These are phyloP conservation scores for Eustalomyia histrio DNA, from an alignment of 2,888 invertebrate genomes.

Conservation along the genomic window DNA sequence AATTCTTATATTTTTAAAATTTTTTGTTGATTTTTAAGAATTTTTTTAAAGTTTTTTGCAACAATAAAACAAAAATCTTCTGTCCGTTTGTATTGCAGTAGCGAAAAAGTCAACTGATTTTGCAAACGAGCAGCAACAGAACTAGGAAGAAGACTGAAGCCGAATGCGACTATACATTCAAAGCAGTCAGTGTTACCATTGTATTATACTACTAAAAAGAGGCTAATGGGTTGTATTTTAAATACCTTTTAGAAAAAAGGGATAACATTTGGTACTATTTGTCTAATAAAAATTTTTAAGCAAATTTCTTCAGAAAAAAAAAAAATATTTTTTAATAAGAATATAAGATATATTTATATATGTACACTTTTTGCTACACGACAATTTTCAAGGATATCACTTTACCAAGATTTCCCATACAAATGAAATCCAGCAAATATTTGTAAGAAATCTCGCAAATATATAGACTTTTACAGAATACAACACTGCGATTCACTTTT, in stretches of 20 bases:
- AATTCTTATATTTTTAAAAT: conserved; percentile 72
- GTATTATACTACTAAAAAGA: neutral
- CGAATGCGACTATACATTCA: conserved; percentile 69
- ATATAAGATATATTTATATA: too few relatives aligned
- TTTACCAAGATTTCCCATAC: too few relatives aligned
- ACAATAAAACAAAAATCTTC: conserved; percentile 76
- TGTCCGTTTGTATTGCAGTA: conserved; percentile 75
- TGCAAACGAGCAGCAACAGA: conserved; percentile 77
- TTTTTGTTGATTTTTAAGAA: conserved; percentile 72
- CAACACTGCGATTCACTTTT: too few relatives aligned
- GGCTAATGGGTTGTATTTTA: conserved; percentile 10
- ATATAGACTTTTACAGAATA: too few relatives aligned
- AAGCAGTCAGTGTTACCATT: conserved; percentile 56
- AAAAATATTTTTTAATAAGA: too few relatives aligned
- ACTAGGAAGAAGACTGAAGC: conserved; percentile 76
- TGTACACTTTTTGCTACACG: too few relatives aligned
- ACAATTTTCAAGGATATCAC: too few relatives aligned
- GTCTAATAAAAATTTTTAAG: too few relatives aligned
- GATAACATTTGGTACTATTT: neutral
- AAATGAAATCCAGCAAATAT: too few relatives aligned
- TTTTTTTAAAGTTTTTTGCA: conserved; percentile 74
- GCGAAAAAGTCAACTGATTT: conserved; percentile 76
- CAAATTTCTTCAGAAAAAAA: too few relatives aligned
- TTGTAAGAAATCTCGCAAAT: too few relatives aligned
- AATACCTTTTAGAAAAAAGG: conserved; percentile 4